These are phyloP conservation scores for Cottoperca gobio DNA, from an alignment of 2,797 vertebrate genomes.

Conservation along the genomic window DNA sequence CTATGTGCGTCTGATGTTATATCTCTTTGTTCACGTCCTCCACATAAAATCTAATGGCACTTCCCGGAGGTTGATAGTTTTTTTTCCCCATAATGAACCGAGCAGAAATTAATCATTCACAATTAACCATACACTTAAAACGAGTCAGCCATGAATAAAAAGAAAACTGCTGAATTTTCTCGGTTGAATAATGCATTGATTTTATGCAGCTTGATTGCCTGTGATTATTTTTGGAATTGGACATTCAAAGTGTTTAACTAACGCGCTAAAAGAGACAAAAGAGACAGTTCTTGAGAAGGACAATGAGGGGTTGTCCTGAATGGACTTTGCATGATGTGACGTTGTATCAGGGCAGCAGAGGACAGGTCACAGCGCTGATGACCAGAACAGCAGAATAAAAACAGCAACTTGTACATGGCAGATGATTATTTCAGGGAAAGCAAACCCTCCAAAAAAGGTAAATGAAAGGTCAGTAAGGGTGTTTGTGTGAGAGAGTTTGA, in stretches of 20 bases:
- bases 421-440: conserved; percentile 22
- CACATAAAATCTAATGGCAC: conserved; percentile 5
- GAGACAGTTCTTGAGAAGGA: neutral
- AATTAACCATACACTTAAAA: conserved; percentile 44
- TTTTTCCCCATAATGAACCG: conserved; percentile 32
- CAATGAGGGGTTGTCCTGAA: neutral
- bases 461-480: conserved; percentile 36
- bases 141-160: conserved; percentile 23
- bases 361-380: neutral
- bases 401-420: conserved; percentile 4
- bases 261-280: conserved; percentile 26
- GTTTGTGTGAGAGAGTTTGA: conserved; percentile 42
- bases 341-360: neutral
- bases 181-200: conserved; percentile 37
- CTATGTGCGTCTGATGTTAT: neutral
- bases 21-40: conserved; percentile 1
- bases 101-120: conserved; percentile 41
- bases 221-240: conserved; percentile 33
- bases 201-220: conserved; percentile 31
- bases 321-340: neutral
- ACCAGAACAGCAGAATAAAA: conserved; percentile 3
- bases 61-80: conserved; percentile 5
- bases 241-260: conserved; percentile 25
- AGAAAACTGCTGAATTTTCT: conserved; percentile 13
- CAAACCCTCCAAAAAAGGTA: neutral